Percentiles rank a stretch among this genome's conserved stretches.
Evolutionary conservation across 2,888 invertebrate species (phyloP).

Genomic region (Gasteruption jaculator): DNA sequence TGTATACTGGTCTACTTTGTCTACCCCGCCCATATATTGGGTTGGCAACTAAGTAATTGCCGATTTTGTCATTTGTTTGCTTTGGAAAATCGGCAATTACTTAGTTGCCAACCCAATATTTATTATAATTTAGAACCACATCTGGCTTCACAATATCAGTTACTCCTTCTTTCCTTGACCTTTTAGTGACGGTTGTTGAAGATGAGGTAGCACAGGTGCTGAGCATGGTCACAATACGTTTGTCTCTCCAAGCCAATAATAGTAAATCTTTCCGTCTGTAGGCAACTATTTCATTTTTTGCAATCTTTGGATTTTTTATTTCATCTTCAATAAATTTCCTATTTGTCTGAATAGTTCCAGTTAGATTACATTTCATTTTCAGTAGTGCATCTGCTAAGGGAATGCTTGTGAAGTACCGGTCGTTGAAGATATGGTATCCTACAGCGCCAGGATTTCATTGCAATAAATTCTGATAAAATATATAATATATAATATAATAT

Average conservation of each 20-base stretch:
- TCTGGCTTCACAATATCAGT: constrained; percentile 13
- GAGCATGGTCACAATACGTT: constrained; percentile 17
- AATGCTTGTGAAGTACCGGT: constrained; percentile 16
- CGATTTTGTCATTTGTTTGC: too few species aligned
- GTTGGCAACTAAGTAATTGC: too few species aligned
- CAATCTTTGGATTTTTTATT: constrained; percentile 24
- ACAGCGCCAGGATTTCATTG: constrained; percentile 13
- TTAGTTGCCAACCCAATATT: too few species aligned
- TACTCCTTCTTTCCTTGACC: constrained; percentile 13
- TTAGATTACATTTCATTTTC: constrained; percentile 20
- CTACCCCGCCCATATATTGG: too few species aligned
- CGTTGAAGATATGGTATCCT: constrained; percentile 18
- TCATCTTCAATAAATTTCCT: constrained; percentile 22
- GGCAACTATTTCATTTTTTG: constrained; percentile 16
- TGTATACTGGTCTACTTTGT: constrained; percentile 12
- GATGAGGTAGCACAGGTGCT: constrained; percentile 14
- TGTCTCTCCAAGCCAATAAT: constrained; percentile 20
- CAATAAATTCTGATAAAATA: constrained; percentile 14
- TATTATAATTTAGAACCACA: constrained; percentile 13
- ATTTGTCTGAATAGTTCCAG: constrained; percentile 25
- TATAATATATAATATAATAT: constrained; percentile 18
- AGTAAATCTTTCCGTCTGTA: constrained; percentile 10
- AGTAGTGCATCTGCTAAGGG: constrained; percentile 24
- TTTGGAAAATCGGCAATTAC: too few species aligned
- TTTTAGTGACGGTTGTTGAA: constrained; percentile 11